A percentile compares a stretch with the other conserved stretches of the same genome.
Conservation (phyloP, 1,140 invertebrate genomes). For the Achatina immaculata region DNA sequence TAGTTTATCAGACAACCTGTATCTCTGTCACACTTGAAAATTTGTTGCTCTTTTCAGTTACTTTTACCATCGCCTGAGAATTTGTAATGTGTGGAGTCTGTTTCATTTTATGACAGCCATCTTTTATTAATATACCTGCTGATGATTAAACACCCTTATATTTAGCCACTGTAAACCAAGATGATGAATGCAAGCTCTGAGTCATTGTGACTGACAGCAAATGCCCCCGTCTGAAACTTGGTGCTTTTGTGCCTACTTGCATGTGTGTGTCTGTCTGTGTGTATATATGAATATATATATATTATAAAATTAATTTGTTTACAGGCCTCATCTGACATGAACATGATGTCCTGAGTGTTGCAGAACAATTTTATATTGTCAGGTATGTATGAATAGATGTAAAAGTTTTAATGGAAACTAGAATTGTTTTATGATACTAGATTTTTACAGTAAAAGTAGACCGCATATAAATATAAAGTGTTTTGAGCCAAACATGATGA, state of each 20-base stretch:
- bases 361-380: no score
- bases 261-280: neutral
- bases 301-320: neutral
- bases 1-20: no score
- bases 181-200: slow-evolving; percentile 33
- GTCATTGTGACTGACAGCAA: slow-evolving; percentile 23
- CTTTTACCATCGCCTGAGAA: no score
- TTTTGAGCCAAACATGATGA: neutral
- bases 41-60: no score
- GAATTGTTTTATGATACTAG: neutral
- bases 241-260: neutral
- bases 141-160: no score
- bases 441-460: no score
- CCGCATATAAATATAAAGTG: no score
- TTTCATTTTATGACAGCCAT: no score
- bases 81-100: no score
- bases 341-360: neutral
- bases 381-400: neutral
- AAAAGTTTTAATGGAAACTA: neutral
- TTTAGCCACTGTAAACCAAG: no score
- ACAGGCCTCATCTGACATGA: neutral
- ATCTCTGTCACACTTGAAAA: no score
- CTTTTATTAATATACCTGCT: no score
- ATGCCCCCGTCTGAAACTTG: slow-evolving; percentile 35
- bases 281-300: neutral